Evolutionary conservation across 2,113 vertebrate genomes (phyloP).

Genomic region (Corvus cornix): DNA sequence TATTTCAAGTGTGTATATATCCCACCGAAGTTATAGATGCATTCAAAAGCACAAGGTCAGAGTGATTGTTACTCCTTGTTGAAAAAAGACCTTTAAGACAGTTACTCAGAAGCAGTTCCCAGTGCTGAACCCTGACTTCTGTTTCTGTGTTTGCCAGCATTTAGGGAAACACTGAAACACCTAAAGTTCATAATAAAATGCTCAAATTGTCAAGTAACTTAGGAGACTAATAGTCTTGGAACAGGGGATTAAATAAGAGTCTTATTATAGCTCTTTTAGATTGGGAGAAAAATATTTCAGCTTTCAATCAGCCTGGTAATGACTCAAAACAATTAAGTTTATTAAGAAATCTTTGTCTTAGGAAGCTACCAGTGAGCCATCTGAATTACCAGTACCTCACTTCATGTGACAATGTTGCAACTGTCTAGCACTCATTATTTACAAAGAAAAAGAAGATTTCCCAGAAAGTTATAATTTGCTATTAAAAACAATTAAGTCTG

Average conservation of each 20-base stretch:
- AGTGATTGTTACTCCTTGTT: neutral
- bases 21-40: neutral
- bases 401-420: rapidly evolving
- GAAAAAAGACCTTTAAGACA: neutral
- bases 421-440: neutral
- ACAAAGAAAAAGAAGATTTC: neutral
- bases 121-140: neutral
- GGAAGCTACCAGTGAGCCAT: neutral
- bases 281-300: neutral
- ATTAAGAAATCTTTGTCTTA: neutral
- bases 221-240: neutral
- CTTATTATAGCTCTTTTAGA: neutral
- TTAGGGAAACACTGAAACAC: neutral
- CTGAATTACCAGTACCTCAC: neutral
- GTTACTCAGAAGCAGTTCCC: neutral
- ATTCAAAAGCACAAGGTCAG: neutral
- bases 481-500: neutral
- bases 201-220: neutral
- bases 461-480: neutral
- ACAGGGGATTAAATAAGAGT: neutral
- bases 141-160: neutral
- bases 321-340: neutral
- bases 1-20: neutral
- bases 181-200: neutral
- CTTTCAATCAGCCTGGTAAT: neutral